Conservation (phyloP, 2,113 vertebrate species). For the Tapirus terrestris region DNA sequence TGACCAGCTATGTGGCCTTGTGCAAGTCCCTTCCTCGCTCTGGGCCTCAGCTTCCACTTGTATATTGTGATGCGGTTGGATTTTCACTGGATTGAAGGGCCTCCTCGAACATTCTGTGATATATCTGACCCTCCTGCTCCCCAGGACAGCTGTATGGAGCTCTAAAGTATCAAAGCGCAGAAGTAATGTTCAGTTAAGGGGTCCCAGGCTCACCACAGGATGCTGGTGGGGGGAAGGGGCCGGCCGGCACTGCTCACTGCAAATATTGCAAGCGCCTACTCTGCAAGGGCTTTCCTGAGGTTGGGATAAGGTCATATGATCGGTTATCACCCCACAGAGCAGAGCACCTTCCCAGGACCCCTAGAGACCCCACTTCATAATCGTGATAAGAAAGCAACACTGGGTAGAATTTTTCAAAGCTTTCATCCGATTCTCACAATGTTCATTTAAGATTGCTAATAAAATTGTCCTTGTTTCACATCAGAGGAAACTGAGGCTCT, state of each 20-base stretch:
- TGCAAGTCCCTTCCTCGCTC: neutral
- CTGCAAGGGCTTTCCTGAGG: neutral
- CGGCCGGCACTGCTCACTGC: neutral
- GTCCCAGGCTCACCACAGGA: neutral
- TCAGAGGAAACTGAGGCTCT: conserved; percentile 9
- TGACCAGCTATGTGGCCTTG: neutral
- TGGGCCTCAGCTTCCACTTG: neutral
- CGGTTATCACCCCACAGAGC: neutral
- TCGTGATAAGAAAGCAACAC: neutral
- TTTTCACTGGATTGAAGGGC: neutral
- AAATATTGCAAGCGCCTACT: neutral
- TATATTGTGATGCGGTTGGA: neutral
- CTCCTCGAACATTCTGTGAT: neutral
- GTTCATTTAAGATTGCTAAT: neutral
- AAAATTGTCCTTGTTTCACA: neutral
- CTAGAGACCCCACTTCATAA: neutral
- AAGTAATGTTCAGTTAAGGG: neutral
- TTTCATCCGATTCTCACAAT: neutral
- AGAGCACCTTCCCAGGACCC: neutral
- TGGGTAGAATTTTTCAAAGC: neutral
- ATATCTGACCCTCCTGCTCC: neutral
- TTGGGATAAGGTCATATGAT: neutral
- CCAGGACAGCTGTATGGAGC: neutral
- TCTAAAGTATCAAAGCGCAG: neutral
- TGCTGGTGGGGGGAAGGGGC: accelerated